A percentile compares a stretch with the other conserved stretches of the same genome.
Conservation (phyloP, 2,888 invertebrate species). For the Troilus luridus region DNA sequence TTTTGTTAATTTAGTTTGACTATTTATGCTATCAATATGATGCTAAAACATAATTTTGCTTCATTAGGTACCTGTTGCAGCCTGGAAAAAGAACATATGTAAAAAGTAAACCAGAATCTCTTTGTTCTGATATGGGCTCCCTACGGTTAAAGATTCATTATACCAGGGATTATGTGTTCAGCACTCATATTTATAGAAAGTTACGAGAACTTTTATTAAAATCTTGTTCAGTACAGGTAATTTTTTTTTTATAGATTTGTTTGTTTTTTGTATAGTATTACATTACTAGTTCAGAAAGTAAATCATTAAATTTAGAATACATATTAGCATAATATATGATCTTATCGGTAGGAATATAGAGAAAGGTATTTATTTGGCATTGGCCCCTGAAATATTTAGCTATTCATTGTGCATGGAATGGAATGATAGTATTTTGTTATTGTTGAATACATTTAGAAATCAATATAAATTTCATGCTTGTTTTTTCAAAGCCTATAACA, state of each 20-base stretch:
- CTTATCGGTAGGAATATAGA: too few relatives aligned
- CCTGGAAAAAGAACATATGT: conserved; percentile 77
- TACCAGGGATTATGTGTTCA: conserved; percentile 91
- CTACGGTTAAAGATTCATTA: conserved; percentile 89
- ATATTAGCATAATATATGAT: too few relatives aligned
- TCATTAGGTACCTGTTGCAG: conserved; percentile 81
- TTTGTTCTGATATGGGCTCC: conserved; percentile 77
- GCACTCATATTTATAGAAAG: conserved; percentile 83
- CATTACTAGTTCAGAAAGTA: neutral
- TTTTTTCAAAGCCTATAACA: conserved; percentile 77
- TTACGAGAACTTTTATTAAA: conserved; percentile 83
- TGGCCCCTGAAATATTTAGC: too few relatives aligned
- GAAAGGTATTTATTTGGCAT: too few relatives aligned
- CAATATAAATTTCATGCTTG: neutral
- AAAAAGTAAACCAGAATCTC: conserved; percentile 72
- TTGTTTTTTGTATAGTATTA: neutral
- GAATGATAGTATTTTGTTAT: neutral
- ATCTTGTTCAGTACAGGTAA: conserved; percentile 74
- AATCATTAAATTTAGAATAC: neutral
- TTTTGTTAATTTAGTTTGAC: too few relatives aligned
- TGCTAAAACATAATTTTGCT: conserved; percentile 54
- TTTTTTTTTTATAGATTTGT: neutral
- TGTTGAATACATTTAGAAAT: neutral
- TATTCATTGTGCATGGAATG: too few relatives aligned
- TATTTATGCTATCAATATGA: neutral